Evolutionary conservation across 2,113 vertebrate species (phyloP), one percentile per base, ranked within the genome.

Genomic region (Chloropsis cyanopogon): DNA sequence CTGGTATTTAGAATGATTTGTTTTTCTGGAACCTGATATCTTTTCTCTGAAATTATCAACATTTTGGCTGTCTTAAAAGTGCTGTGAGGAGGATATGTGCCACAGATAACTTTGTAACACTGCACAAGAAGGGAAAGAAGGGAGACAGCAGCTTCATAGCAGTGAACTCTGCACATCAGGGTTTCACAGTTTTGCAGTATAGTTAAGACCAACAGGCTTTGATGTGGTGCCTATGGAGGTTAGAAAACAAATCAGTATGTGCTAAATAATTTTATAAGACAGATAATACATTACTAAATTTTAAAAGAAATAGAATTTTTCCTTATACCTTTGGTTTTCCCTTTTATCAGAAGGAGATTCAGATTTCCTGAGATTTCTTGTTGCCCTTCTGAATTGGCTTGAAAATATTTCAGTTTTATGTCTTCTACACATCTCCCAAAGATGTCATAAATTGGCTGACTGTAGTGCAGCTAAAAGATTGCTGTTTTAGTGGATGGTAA

Each of bases 21-120:
- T 77, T 77, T 76, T 88, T 21, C 42, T 25, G 24, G 31, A 84
- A 57, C 5, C 17, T 8, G 17, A 31, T 15, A 29, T 31, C 46
- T 79, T 88, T 17, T 29, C 24, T 75, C 7, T 82, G 41, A 49
- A 49, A 44, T 6, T 8, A 33, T 83, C 42, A n/a, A 37, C 6
- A 3, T 41, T 80, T 80, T 56, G 47, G 4, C 42, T 6, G 6
- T 24, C 26, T 59, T 46, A 50, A 50, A 86, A 72, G 50, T 46
- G 9, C n/a, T 35, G 0, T 21, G 4, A 56, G 24, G 18, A 37
- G 71, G 53, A 61, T 2, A 2, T 46, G n/a, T 4, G 0, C 44
- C 41, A 31, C 12, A 49, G 39, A 13, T n/a, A 63, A 35, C 31
- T 28, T n/a, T 17, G 11, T 26, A 33, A 33, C 4, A 10, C 26